These are phyloP conservation scores for Ptiloglossa arizonensis DNA, from an alignment of 1,140 invertebrate genomes.

Conservation along the genomic window DNA sequence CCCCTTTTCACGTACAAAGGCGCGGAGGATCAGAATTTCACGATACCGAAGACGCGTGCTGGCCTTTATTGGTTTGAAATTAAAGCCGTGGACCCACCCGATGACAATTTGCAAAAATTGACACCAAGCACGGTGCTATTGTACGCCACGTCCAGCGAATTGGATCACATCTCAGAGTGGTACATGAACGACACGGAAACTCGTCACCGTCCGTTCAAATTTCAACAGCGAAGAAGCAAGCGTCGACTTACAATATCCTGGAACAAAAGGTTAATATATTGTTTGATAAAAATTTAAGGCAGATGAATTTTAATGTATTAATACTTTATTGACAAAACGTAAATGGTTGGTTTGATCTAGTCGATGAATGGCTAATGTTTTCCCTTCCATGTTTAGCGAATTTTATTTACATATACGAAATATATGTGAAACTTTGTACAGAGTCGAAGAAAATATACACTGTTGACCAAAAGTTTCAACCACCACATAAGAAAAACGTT, in stretches of 20 bases:
- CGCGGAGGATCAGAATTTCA: conserved; percentile 77
- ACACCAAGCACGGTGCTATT: conserved; percentile 77
- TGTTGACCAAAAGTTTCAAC: too few species aligned
- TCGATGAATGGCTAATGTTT: too few species aligned
- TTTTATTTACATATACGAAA: too few species aligned
- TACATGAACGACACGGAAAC: conserved; percentile 67
- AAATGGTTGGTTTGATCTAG: too few species aligned
- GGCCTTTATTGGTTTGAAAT: conserved; percentile 81
- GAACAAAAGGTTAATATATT: conserved; percentile 76
- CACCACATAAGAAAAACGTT: too few species aligned
- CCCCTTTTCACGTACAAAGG: conserved; percentile 78
- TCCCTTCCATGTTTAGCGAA: too few species aligned
- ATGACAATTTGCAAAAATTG: conserved; percentile 53
- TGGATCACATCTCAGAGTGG: conserved; percentile 71
- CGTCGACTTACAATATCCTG: conserved; percentile 78
- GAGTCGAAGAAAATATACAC: too few species aligned
- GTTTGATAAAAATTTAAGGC: neutral
- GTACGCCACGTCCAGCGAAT: conserved; percentile 76
- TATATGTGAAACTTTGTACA: too few species aligned
- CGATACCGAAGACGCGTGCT: conserved; percentile 74
- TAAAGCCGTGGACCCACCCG: conserved; percentile 65
- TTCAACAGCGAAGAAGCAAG: conserved; percentile 77
- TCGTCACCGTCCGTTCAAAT: conserved; percentile 72
- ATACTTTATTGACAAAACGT: too few species aligned
- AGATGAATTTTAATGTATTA: too few species aligned